Evolutionary conservation across 2,888 invertebrate species (phyloP).

Genomic region (Aporophyla nigra): DNA sequence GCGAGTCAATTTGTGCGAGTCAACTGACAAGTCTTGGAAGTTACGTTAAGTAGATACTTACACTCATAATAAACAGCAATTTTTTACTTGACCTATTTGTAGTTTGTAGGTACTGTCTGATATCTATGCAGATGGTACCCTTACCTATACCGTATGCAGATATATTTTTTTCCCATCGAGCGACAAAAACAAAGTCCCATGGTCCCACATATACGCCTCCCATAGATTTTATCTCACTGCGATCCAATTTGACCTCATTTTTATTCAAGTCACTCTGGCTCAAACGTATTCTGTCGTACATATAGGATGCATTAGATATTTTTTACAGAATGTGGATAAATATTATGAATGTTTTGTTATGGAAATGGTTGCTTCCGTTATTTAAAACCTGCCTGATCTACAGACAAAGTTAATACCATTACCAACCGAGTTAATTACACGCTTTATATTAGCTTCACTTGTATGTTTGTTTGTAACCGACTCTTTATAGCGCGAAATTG

Average conservation of each 20-base stretch:
- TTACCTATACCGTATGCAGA: constrained; percentile 24
- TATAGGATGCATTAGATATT: constrained; percentile 87
- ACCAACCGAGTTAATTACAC: constrained; percentile 34
- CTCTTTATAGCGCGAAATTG: too few relatives aligned
- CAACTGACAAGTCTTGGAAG: constrained; percentile 4
- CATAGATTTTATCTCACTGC: constrained; percentile 81
- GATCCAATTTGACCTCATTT: constrained; percentile 88
- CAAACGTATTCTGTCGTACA: constrained; percentile 83
- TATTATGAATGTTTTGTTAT: constrained; percentile 60
- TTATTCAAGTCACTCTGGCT: constrained; percentile 85
- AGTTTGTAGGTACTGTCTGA: background rate
- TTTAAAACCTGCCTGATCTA: constrained; percentile 21
- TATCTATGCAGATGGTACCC: background rate
- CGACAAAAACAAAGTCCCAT: constrained; percentile 63
- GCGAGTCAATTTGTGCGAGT: too few relatives aligned
- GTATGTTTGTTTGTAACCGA: too few relatives aligned
- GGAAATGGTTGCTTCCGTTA: constrained; percentile 37
- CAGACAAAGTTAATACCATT: constrained; percentile 43
- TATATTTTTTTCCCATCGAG: constrained; percentile 40
- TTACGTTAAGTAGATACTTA: constrained; percentile 29
- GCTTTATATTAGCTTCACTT: too few relatives aligned
- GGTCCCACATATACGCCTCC: constrained; percentile 67
- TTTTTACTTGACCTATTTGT: constrained; percentile 20
- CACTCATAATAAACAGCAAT: too few relatives aligned
- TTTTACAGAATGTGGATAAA: constrained; percentile 69